Conservation (phyloP, 1,140 invertebrate species). For the Leptopilina clavipes region DNA sequence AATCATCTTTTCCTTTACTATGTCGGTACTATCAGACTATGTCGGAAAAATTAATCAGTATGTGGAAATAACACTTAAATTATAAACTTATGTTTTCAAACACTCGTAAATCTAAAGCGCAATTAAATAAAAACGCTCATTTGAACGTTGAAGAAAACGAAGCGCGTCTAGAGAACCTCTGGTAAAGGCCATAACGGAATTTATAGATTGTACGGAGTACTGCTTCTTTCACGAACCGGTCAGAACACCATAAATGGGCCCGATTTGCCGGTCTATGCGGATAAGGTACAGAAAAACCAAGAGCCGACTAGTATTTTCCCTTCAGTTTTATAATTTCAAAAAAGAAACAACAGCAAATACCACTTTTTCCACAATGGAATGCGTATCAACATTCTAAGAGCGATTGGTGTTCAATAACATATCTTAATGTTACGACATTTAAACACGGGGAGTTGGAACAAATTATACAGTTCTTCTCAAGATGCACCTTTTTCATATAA, state of each 20-base stretch:
- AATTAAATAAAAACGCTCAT: conserved; percentile 17
- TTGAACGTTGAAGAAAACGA: neutral
- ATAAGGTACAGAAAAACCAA: conserved; percentile 1
- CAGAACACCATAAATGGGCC: conserved; percentile 29
- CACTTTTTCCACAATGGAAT: neutral
- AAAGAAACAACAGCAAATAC: conserved; percentile 24
- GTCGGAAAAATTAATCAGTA: too few species aligned
- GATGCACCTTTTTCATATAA: neutral
- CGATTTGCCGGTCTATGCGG: conserved; percentile 20
- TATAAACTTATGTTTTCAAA: conserved; percentile 12
- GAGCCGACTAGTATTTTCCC: neutral
- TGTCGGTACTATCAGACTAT: too few species aligned
- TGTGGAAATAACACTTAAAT: neutral
- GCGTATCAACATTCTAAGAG: conserved; percentile 23
- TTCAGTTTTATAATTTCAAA: conserved; percentile 11
- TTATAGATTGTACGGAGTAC: conserved; percentile 20
- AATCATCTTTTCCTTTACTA: too few species aligned
- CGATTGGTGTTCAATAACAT: conserved; percentile 22
- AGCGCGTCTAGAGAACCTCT: conserved; percentile 23
- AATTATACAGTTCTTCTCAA: neutral
- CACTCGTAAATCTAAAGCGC: neutral
- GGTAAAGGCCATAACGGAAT: conserved; percentile 32
- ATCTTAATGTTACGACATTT: conserved; percentile 28
- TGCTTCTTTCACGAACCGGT: conserved; percentile 24
- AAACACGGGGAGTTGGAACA: neutral